Evolutionary conservation across 1,140 invertebrate species (phyloP), one percentile per base, ranked within the genome.

Genomic region (Vanessa tameamea): DNA sequence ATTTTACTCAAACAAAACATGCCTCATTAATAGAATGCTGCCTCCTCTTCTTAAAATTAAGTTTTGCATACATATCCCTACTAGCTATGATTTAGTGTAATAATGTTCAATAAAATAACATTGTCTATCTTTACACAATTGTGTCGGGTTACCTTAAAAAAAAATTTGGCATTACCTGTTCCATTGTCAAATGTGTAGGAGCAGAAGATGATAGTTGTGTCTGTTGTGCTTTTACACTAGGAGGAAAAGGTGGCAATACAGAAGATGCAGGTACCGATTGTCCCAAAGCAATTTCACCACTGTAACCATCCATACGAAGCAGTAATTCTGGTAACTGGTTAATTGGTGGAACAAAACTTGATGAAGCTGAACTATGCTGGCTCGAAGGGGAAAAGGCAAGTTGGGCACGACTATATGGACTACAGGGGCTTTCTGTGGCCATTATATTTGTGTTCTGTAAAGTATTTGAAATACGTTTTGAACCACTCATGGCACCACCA

Each of bases 181-280:
- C 95, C 75, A 97, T 92, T n/a, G 94, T 95, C 73, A 96, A 94
- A 79, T 96, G 95, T 47, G 96, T 97, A n/a, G 97, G 97, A 15
- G 97, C 96, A 37, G 97, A 97, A 63, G 96, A 97, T 3, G 96
- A 97, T 0, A 97, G 90, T 50, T 96, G 94, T 9, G 96, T 95
- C 70, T 94, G 88, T 80, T 94, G 88, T 84, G 91, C 83, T 84
- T 89, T 90, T 59, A 91, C 76, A 91, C 84, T 89, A 78, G 81
- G 76, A 80, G 92, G 84, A 85, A 88, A 90, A 78, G 90, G 93
- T 72, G 93, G 91, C 57, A 92, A 71, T 16, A 91, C 87, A 66
- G 87, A 88, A 20, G 92, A 91, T n/a, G 89, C 89, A 11, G 94
- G 94, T 26, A 95, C 94, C 43, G 94, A 95, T 72, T 95, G 94